A percentile compares a stretch with the other conserved stretches of the same genome.
Conservation (phyloP, 2,113 vertebrate species). For the Craseonycteris thonglongyai region DNA sequence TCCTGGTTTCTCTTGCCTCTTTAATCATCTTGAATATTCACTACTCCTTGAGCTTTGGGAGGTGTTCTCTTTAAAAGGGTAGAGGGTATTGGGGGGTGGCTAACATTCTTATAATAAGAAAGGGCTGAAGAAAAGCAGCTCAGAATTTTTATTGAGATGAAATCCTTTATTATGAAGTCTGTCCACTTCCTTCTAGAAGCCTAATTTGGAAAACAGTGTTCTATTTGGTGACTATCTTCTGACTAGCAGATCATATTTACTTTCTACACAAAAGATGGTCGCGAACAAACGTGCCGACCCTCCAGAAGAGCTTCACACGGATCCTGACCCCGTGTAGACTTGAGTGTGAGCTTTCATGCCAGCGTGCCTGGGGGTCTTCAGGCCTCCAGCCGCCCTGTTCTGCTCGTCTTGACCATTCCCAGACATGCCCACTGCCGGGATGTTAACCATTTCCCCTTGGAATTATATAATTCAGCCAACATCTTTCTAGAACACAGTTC, state of each 20-base stretch:
- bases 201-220: constrained; percentile 18
- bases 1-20: constrained; percentile 24
- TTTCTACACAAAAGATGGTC: background rate
- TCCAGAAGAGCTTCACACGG: background rate
- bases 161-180: background rate
- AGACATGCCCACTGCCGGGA: background rate
- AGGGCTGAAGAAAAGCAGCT: background rate
- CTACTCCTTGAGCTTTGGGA: constrained; percentile 20
- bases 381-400: background rate
- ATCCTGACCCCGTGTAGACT: background rate
- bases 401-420: background rate
- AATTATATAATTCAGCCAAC: constrained; percentile 21
- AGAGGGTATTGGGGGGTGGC: too few species aligned
- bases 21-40: background rate
- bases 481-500: background rate
- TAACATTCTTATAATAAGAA: constrained; percentile 28
- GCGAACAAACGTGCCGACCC: background rate
- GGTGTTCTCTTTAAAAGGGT: background rate
- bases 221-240: background rate
- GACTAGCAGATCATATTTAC: background rate
- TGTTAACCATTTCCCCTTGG: background rate
- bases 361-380: background rate
- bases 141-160: background rate
- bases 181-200: background rate
- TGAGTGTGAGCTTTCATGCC: background rate